These are phyloP conservation scores for Drosophila melanogaster DNA, from an alignment of 1,140 invertebrate species.

Conservation along the genomic window DNA sequence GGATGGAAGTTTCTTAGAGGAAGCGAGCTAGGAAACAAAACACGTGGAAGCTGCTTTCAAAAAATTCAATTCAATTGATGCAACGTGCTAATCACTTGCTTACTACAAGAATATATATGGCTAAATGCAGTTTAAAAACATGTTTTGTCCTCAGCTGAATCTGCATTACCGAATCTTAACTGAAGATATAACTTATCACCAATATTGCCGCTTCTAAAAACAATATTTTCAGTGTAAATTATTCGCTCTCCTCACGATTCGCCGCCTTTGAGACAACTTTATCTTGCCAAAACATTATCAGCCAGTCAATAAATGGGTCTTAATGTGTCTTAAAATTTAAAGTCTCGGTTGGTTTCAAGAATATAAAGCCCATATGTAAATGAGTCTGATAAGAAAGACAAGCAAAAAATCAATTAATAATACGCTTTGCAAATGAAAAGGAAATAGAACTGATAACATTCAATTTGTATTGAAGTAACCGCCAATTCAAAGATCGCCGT, in stretches of 20 bases:
- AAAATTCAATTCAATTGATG: no score
- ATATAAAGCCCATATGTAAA: conserved; percentile 21
- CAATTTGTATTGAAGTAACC: conserved; percentile 6
- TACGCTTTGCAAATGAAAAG: neutral
- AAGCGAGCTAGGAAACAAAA: neutral
- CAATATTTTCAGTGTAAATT: neutral
- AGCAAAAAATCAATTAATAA: conserved; percentile 3
- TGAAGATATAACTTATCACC: no score
- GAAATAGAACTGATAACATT: neutral
- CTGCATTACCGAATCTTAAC: no score
- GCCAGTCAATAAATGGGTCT: conserved; percentile 6
- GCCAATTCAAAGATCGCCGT: neutral
- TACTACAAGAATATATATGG: no score
- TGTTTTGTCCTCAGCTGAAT: no score
- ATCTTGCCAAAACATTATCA: conserved; percentile 6
- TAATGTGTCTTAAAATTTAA: neutral
- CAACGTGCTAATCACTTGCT: no score
- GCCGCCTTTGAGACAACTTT: conserved; percentile 1
- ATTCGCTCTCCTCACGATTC: neutral
- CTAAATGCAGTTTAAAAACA: no score
- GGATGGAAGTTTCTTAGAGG: conserved; percentile 2
- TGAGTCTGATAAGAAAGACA: conserved; percentile 6
- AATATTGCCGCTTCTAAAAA: neutral
- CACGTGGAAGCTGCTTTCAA: conserved; percentile 21
- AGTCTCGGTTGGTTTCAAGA: neutral